Evolutionary conservation across 1,140 invertebrate genomes (phyloP), one percentile per base, ranked within the genome.

Genomic region (Thalassaphorura encarpata): DNA sequence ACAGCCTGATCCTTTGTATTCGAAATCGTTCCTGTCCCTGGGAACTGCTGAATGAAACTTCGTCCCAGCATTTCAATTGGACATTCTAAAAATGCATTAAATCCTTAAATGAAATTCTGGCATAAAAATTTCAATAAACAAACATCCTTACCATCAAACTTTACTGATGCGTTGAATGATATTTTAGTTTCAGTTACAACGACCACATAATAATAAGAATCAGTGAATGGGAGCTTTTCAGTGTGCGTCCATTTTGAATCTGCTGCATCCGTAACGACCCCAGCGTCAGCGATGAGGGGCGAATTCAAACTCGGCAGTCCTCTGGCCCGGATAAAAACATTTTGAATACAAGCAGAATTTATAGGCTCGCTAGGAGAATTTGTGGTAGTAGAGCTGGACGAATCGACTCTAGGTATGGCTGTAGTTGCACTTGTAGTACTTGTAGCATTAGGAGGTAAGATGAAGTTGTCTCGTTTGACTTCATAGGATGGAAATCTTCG

Each of bases 131-230:
- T 43, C 28, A 8, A 18, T 8, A 46, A 28, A 43, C 1, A 49
- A 3, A 49, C 29, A 42, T 21, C 46, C 55, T 66, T 64, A 78
- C 76, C 74, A 62, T 67, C 67, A 19, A 66, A 67, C 3, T 61
- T 67, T 48, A 77, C 68, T 55, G 71, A 69, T 23, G 76, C 56
- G 47, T 71, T 72, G 53, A 76, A 74, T 26, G 68, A 64, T 46
- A 76, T 71, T 26, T 71, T 66, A 51, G 70, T 73, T 54, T 69
- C 69, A 3, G 76, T 72, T 29, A 74, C 67, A 28, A 78, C 67
- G 58, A 77, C 63, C 40, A 78, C 63, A 68, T 78, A 78, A 64
- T 78, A 78, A 68, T 77, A 77, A 45, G 70, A 70, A 61, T 78
- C 74, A 58, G 75, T 72, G 54, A 66, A 74, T 16, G 77, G 77